Conservation (phyloP, 2,797 vertebrate species). For the Eulemur coronatus region DNA sequence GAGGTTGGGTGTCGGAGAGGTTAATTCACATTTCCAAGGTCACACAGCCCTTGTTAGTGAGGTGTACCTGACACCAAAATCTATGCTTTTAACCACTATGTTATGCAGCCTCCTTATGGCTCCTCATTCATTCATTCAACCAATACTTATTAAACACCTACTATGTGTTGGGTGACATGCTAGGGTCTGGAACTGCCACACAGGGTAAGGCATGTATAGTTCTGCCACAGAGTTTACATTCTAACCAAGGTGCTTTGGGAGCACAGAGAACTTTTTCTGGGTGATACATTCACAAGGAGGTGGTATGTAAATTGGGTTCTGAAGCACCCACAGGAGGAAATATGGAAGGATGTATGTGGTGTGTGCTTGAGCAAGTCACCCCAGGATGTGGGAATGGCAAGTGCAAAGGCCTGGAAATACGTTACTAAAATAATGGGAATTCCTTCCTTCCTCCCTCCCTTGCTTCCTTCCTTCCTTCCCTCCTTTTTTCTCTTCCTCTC, state of each 20-base stretch:
- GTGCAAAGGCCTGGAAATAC: not conserved
- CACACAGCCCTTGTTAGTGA: not conserved
- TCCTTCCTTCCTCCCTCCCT: fast-evolving
- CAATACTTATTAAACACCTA: not conserved
- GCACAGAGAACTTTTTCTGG: not conserved
- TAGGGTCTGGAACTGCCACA: not conserved
- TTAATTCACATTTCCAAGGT: not conserved
- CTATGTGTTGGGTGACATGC: not conserved
- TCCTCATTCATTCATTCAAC: not conserved
- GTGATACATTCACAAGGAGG: not conserved
- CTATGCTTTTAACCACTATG: not conserved
- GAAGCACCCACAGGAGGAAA: not conserved
- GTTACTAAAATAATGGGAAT: not conserved
- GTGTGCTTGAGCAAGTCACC: no score
- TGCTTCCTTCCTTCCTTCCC: not conserved
- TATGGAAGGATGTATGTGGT: not conserved
- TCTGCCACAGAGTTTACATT: not conserved
- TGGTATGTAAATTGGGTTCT: not conserved
- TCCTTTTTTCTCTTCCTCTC: no score
- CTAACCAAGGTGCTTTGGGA: not conserved
- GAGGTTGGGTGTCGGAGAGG: not conserved
- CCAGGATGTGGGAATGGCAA: not conserved
- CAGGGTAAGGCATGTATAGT: not conserved
- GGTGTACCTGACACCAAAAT: not conserved
- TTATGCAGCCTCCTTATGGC: not conserved